Evolutionary conservation across 2,888 invertebrate genomes (phyloP).

Genomic region (Protonemura montana): DNA sequence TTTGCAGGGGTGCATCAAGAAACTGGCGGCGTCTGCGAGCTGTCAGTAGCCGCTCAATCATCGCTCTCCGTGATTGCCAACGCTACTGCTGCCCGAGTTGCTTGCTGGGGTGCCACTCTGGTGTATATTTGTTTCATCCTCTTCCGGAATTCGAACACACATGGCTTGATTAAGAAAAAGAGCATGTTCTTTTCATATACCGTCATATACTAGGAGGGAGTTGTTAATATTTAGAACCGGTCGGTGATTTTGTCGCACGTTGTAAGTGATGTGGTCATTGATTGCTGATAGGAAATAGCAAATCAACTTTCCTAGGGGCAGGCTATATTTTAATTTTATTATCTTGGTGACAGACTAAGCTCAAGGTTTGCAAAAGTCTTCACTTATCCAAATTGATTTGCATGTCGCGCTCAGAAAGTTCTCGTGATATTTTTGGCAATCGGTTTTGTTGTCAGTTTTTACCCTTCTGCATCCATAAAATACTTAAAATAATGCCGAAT

Average conservation of each 20-base stretch:
- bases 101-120: neutral
- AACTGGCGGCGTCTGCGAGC: neutral
- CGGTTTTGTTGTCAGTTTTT: neutral
- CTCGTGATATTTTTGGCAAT: conserved; percentile 7
- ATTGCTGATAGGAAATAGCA: neutral
- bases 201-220: neutral
- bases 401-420: neutral
- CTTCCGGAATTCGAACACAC: conserved; percentile 39
- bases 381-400: conserved; percentile 12
- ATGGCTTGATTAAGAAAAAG: conserved; percentile 33
- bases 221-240: neutral
- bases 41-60: neutral
- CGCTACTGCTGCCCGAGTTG: neutral
- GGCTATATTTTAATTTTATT: neutral
- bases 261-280: neutral
- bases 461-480: neutral
- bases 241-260: neutral
- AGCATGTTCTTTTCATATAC: conserved; percentile 34
- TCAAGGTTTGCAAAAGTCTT: neutral
- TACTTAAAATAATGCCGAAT: conserved; percentile 7
- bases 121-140: conserved; percentile 34
- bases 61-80: neutral
- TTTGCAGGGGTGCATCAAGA: neutral
- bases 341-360: neutral
- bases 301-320: neutral